Conservation (phyloP, 2,797 vertebrate genomes). For the Microhierax caerulescens region DNA sequence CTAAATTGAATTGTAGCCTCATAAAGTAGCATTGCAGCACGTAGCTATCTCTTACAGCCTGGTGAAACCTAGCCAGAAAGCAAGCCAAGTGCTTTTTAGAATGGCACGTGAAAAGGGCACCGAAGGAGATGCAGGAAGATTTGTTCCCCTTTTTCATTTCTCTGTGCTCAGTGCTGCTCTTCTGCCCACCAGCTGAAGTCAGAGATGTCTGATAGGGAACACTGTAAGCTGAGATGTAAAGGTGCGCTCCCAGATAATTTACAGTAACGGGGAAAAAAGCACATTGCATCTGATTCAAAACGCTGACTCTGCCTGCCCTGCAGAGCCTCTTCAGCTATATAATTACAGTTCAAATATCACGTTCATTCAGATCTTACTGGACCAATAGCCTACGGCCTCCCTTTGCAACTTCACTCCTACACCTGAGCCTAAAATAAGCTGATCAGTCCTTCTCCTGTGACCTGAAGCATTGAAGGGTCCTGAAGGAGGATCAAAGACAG, state of each 20-base stretch:
- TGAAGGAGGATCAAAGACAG: neutral
- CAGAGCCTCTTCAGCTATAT: neutral
- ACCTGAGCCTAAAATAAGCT: neutral
- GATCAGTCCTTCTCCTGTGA: neutral
- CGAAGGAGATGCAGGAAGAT: neutral
- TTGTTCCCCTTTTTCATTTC: neutral
- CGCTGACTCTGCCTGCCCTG: constrained; percentile 10
- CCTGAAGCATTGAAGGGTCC: neutral
- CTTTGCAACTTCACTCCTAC: neutral
- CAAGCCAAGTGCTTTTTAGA: neutral
- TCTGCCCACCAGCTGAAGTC: neutral
- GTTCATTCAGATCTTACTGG: neutral
- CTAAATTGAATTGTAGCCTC: constrained; percentile 14
- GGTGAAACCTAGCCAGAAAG: neutral
- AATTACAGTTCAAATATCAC: constrained; percentile 43
- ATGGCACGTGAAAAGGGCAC: neutral
- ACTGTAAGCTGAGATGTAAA: neutral
- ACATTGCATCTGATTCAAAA: neutral
- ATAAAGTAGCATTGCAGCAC: neutral
- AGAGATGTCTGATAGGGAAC: neutral
- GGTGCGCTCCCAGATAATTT: neutral
- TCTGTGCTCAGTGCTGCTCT: neutral
- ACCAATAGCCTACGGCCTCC: neutral
- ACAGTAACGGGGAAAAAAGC: neutral
- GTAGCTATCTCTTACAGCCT: neutral